Base-by-base conservation (phyloP, 2,797 vertebrate species). In the Poecilia wingei region DNA sequence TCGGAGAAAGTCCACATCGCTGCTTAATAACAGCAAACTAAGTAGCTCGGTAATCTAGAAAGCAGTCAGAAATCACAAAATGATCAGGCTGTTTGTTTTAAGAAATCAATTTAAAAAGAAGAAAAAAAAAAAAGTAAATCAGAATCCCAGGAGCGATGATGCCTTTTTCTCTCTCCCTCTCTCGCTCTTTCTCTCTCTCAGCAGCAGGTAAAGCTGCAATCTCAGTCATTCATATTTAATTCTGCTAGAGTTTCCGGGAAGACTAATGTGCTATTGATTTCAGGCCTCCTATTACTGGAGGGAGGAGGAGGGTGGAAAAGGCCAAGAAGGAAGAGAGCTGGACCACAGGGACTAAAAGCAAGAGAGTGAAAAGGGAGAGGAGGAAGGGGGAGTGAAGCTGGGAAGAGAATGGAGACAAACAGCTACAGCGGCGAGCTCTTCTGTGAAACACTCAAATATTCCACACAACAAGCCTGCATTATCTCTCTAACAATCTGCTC, bases 221-320 rank as follows among this genome's bases (percentile, higher is more conserved):
- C 95, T 95, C 94, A 93, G 95, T 95, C 95, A 96, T 96, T 96
- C 95, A 96, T 96, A 95, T 96, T 96, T 96, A 96, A 96, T 96
- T 95, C 92, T 87, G 85, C 88, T 91, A 90, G 93, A 95, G 94
- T 94, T 95, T 96, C 95, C 95, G 94, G 95, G 90, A 94, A 95
- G 95, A 95, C 95, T 96, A 96, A 96, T 96, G 95, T 87, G 94
- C 92, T 96, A 96, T 96, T 96, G 96, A 96, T 96, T 96, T 95
- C 88, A 92, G 91, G 93, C 95, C 94, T 96, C 95, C 87, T 89
- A 91, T 96, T 96, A 95, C 95, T 93, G 93, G 84, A 46, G 68
- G 12, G 41, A 13, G 68, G 64, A 74, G 22, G 79, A 90, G 90
- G 57, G 28, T 66, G 18, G 64, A 39, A 66, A 66, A 88, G 86